Conservation (phyloP, 2,888 invertebrate species). For the Caenorhabditis sp. region DNA sequence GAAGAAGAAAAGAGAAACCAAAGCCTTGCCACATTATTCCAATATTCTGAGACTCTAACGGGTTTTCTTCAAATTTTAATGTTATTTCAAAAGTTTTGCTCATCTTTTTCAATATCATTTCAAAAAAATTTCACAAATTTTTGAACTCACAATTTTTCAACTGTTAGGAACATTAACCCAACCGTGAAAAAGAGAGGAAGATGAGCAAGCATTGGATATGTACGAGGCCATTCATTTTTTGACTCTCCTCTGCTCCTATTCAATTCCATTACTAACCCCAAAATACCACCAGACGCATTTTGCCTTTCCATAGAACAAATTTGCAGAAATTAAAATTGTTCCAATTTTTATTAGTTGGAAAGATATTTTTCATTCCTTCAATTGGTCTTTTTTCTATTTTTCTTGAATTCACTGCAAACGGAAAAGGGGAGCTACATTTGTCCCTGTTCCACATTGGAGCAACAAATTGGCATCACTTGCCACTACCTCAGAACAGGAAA, state of each 20-base stretch:
- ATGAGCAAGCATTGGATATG: background rate
- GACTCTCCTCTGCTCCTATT: constrained; percentile 26
- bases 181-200: constrained; percentile 1
- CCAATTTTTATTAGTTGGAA: no score
- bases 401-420: no score
- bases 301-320: constrained; percentile 10
- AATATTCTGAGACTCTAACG: no score
- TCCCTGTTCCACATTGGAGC: background rate
- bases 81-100: background rate
- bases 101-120: background rate
- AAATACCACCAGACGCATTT: background rate
- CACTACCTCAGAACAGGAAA: background rate
- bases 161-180: background rate
- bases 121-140: no score
- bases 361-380: no score
- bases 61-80: no score
- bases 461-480: constrained; percentile 6
- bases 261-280: background rate
- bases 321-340: no score
- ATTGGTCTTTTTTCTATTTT: no score
- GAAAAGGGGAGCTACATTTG: background rate
- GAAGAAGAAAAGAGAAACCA: constrained; percentile 9
- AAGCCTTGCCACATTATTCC: constrained; percentile 10
- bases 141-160: background rate
- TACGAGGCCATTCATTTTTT: constrained; percentile 36